Conservation (phyloP, 2,888 invertebrate species). For the Apodemia arnacis region DNA sequence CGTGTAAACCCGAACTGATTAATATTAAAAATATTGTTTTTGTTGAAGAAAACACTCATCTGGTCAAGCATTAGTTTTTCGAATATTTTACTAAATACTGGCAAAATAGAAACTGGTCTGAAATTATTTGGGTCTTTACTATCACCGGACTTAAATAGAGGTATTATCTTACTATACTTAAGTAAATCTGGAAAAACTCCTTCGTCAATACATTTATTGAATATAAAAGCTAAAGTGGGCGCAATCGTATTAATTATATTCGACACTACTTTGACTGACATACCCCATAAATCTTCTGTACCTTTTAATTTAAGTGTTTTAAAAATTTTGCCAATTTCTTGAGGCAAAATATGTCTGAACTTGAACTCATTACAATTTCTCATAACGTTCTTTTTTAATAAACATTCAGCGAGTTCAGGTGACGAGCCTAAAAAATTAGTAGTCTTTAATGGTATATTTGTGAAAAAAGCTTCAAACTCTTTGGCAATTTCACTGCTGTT, state of each 20-base stretch:
- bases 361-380: background rate
- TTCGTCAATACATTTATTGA: background rate
- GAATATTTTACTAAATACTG: background rate
- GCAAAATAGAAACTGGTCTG: background rate
- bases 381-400: background rate
- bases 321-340: background rate
- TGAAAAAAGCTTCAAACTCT: background rate
- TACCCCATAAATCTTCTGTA: background rate
- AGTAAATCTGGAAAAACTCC: background rate
- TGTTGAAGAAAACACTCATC: background rate
- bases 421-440: background rate
- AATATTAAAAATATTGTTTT: too few species aligned
- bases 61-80: background rate
- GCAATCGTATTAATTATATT: background rate
- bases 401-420: background rate
- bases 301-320: background rate
- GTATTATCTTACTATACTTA: background rate
- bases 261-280: background rate
- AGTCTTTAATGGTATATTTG: background rate
- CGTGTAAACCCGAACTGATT: too few species aligned
- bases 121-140: background rate
- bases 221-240: background rate
- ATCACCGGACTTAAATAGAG: background rate
- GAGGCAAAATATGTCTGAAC: background rate
- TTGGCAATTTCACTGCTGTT: background rate